Evolutionary conservation across 2,113 vertebrate species (phyloP), one percentile per base, ranked within the genome.

Genomic region (Tenebrosternarchus preto): DNA sequence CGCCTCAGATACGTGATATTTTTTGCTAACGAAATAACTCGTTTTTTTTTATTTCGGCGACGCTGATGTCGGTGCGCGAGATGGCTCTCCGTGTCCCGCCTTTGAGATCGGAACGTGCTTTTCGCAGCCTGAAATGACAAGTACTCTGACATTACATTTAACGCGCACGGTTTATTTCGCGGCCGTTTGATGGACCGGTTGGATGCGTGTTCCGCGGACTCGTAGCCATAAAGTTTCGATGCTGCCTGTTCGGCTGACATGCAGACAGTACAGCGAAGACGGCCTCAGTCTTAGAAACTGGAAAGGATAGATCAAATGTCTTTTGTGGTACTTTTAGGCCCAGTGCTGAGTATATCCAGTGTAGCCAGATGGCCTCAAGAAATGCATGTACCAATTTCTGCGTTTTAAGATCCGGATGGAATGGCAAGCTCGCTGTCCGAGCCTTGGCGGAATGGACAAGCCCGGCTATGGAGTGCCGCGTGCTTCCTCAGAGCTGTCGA

Each of bases 351-450:
- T 77, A 73, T 78, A 91, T 89, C 88, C 86, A 90, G 79, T 82
- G 83, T 80, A 83, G 85, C 90, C 90, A 88, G 83, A 94, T 93
- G 93, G 91, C 91, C 90, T 90, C 90, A 76, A 88, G 90, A 91
- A 88, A 87, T 79, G 89, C 86, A 88, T 87, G 83, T 82, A 82
- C 87, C 76, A 29, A 55, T 84, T 77, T 60, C 64, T 76, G 11
- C 43, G 43, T 50, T 50, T 50, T 50, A 15, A 15, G 43, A 12
- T 15, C 9, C 43, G 43, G 43, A 25, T 53, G 78, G 56, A 50
- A 69, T 19, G 60, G 67, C 76, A 74, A 79, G 66, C 43, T 15
- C 15, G 43, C 2, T 50, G 43, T 15, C 78, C 78, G 74, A 15
- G 60, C 22, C 64, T 82, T 78, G 61, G 43, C 71, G 11, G 81